Percentiles rank a stretch among this genome's conserved stretches.
Conservation (phyloP, 2,113 vertebrate species). For the Nibea coibor region DNA sequence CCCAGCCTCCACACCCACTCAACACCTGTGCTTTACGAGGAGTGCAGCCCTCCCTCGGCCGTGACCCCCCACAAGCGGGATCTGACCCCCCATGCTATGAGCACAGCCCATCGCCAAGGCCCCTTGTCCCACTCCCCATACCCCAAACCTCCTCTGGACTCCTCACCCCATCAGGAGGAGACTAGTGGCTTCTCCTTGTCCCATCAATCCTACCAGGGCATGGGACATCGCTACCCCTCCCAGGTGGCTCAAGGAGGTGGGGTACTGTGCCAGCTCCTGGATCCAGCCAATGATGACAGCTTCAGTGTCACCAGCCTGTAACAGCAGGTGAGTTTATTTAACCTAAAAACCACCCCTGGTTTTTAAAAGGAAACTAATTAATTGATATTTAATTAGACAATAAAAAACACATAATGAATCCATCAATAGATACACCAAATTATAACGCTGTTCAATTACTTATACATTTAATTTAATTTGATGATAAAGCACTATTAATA, state of each 20-base stretch:
- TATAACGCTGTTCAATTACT: neutral
- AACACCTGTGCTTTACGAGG: slow-evolving; percentile 83
- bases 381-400: neutral
- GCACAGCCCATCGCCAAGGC: slow-evolving; percentile 84
- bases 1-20: slow-evolving; percentile 69
- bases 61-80: slow-evolving; percentile 88
- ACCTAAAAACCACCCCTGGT: neutral
- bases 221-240: slow-evolving; percentile 89
- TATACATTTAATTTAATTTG: slow-evolving; percentile 2
- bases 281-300: slow-evolving; percentile 94
- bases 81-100: slow-evolving; percentile 81
- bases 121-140: slow-evolving; percentile 78
- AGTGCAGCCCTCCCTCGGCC: slow-evolving; percentile 88
- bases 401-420: neutral
- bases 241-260: slow-evolving; percentile 89
- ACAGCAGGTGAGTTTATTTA: slow-evolving; percentile 83
- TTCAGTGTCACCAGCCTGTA: slow-evolving; percentile 99
- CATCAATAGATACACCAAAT: neutral
- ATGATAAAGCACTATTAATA: neutral
- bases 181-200: slow-evolving; percentile 90
- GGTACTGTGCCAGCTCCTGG: slow-evolving; percentile 96
- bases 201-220: slow-evolving; percentile 87
- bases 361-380: neutral
- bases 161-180: slow-evolving; percentile 94
- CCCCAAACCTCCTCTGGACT: slow-evolving; percentile 87